Evolutionary conservation across 2,113 vertebrate genomes (phyloP), one percentile per base, ranked within the genome.

Genomic region (pig (Sus scrofa)): DNA sequence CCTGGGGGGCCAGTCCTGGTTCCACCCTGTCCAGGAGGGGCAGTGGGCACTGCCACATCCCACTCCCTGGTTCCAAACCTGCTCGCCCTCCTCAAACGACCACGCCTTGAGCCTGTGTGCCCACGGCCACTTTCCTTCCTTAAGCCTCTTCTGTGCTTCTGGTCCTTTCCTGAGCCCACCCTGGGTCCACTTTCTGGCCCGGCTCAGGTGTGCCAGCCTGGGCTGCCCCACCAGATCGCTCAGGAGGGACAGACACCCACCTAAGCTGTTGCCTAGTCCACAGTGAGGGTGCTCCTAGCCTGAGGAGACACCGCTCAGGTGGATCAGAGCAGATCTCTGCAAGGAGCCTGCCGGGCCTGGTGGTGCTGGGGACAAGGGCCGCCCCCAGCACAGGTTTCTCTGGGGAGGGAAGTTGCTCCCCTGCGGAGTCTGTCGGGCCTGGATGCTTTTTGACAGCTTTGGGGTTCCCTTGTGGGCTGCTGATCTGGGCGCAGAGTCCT

Each of bases 371-470:
- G 93, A 81, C 3, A 9, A n/a, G 27, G 74, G 50, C 32, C 24
- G 32, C 32, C 68, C 86, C 39, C 3, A 37, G 89, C 58, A 0
- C 44, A 0, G 10, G 14, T 56, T 84, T 85, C 78, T 81, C n/a
- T 30, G 62, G 26, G 81, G 86, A 94, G 87, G 58, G 58, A 91
- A 84, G 82, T 27, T 8, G 1, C 58, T 91, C 34, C 75, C 86
- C 68, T 18, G 26, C 39, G 34, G 13, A 12, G 68, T 95, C 71
- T 94, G 83, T n/a, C 19, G 70, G 81, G 60, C 75, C 58, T 34
- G 63, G 63, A 22, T 68, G 32, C 75, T 87, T 70, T 58, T 87
- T 81, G 71, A 82, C 89, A 94, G 95, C 85, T 58, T 54, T 0
- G 4, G 44, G 81, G 50, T 9, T 92, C 74, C 82, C 50, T 94